These are phyloP conservation scores for Apis cerana DNA, from an alignment of 1,140 invertebrate species.

Conservation along the genomic window DNA sequence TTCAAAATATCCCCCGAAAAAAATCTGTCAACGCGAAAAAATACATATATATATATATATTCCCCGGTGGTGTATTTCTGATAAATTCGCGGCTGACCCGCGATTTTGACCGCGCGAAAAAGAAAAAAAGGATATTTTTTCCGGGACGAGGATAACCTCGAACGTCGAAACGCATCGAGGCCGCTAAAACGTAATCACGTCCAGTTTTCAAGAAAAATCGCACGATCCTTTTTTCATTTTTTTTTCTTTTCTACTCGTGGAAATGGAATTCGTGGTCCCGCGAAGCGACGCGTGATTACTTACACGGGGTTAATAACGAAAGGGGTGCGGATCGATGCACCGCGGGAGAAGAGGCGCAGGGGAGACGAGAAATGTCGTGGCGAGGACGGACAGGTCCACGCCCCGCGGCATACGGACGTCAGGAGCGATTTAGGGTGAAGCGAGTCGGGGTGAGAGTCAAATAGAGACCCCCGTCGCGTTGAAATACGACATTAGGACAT, in stretches of 20 bases:
- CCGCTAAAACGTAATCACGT: neutral
- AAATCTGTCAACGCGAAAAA: slow-evolving; percentile 10
- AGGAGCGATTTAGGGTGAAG: slow-evolving; percentile 62
- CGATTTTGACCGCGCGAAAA: neutral
- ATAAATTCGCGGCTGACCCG: neutral
- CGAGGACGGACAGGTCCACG: slow-evolving; percentile 56
- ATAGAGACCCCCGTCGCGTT: slow-evolving; percentile 65
- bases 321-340: slow-evolving; percentile 5
- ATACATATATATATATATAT: neutral
- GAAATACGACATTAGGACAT: slow-evolving; percentile 64
- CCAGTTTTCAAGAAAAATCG: neutral
- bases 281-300: slow-evolving; percentile 6
- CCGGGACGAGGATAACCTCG: neutral
- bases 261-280: neutral
- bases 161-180: neutral
- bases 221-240: neutral
- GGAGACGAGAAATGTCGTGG: slow-evolving; percentile 48
- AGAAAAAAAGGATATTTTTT: too few species aligned
- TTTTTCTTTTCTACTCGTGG: too few species aligned
- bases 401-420: slow-evolving; percentile 65
- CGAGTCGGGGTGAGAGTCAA: slow-evolving; percentile 62
- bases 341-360: neutral
- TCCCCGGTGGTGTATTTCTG: neutral
- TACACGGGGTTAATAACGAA: slow-evolving; percentile 35
- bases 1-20: slow-evolving; percentile 9